Evolutionary conservation across 2,113 vertebrate genomes (phyloP).

Genomic region (Holacanthus passer): DNA sequence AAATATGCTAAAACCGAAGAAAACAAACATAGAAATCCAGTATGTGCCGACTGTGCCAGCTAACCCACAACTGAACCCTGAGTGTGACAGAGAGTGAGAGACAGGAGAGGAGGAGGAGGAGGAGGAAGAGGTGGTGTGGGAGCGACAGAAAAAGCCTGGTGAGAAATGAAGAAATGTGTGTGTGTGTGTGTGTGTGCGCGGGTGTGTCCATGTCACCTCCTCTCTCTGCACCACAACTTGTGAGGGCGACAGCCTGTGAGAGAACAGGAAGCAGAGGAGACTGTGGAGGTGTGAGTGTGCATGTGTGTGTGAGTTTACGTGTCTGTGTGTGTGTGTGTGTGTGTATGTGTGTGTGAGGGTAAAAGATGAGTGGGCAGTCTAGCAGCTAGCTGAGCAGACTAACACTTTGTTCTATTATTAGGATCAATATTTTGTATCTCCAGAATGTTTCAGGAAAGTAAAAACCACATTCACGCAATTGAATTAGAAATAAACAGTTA

Average conservation of each 20-base stretch:
- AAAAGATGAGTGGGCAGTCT: conserved; percentile 50
- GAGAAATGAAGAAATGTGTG: conserved; percentile 66
- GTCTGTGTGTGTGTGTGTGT: conserved; percentile 25
- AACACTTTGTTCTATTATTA: conserved; percentile 57
- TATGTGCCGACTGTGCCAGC: conserved; percentile 55
- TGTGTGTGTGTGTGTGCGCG: conserved; percentile 31
- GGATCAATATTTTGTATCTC: conserved; percentile 30
- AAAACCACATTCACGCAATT: neutral
- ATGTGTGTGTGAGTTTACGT: conserved; percentile 4
- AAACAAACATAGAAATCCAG: conserved; percentile 48
- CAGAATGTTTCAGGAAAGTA: conserved; percentile 11
- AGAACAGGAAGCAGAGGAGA: conserved; percentile 78
- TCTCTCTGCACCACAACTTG: conserved; percentile 56
- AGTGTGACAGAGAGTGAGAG: conserved; percentile 61
- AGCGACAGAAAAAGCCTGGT: conserved; percentile 67
- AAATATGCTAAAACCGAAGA: conserved; percentile 37
- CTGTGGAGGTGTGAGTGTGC: conserved; percentile 44
- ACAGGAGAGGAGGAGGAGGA: conserved; percentile 32
- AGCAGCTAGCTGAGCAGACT: conserved; percentile 36
- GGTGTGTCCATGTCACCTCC: conserved; percentile 58
- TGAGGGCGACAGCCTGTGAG: conserved; percentile 66
- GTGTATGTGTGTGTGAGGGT: conserved; percentile 14
- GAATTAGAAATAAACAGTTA: neutral
- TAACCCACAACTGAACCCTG: conserved; percentile 69
- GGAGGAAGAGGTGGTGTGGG: conserved; percentile 39